Conservation (phyloP, 2,113 vertebrate species). For the Chlamydotis undulata region DNA sequence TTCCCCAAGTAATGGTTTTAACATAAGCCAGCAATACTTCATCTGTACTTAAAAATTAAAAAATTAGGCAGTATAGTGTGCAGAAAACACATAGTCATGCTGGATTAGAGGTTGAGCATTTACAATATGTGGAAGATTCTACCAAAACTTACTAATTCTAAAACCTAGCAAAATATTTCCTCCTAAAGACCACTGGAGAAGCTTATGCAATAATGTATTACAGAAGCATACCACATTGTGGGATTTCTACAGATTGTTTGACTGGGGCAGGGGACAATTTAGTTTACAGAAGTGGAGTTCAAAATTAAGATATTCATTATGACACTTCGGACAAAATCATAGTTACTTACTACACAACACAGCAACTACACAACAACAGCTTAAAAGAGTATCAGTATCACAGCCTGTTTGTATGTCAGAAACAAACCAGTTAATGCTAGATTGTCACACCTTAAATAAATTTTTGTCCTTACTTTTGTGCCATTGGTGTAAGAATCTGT, state of each 20-base stretch:
- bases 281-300: neutral
- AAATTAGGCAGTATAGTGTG: rapidly evolving
- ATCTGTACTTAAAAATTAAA: neutral
- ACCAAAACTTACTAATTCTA: neutral
- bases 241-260: neutral
- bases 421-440: neutral
- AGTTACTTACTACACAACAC: neutral
- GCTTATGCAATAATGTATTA: neutral
- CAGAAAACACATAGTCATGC: neutral
- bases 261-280: neutral
- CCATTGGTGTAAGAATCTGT: conserved; percentile 90
- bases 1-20: neutral
- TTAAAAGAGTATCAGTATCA: neutral
- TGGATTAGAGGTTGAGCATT: neutral
- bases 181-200: neutral
- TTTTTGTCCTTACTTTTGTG: conserved; percentile 86
- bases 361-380: neutral
- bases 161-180: neutral
- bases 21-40: neutral
- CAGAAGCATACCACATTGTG: neutral
- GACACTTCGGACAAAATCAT: neutral
- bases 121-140: neutral
- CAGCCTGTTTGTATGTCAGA: neutral
- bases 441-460: neutral
- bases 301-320: neutral